Percentiles rank a stretch among this genome's conserved stretches.
phyloP scores from a whole-genome alignment of 2,113 vertebrate species.

The Hyperoodon ampullatus region DNA sequence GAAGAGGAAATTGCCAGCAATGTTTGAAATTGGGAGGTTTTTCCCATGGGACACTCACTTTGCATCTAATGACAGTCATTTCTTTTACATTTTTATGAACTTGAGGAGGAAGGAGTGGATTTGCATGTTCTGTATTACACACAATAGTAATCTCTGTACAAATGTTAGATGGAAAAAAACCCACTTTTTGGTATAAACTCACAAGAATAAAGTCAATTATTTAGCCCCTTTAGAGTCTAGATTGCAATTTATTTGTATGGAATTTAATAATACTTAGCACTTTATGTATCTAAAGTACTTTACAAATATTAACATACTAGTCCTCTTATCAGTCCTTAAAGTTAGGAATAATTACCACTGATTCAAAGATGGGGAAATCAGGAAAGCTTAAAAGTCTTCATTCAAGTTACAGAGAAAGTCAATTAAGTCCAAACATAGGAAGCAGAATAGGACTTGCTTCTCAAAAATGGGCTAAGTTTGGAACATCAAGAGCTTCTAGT shows the following conservation, averaged over 20 bases:
- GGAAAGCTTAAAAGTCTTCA: slow-evolving; percentile 67
- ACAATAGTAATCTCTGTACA: slow-evolving; percentile 54
- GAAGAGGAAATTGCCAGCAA: slow-evolving; percentile 16
- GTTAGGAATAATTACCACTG: slow-evolving; percentile 66
- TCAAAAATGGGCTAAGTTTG: slow-evolving; percentile 34
- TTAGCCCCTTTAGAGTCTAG: slow-evolving; percentile 59
- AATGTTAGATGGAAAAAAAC: slow-evolving; percentile 44
- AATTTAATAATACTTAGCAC: slow-evolving; percentile 69
- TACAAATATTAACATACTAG: slow-evolving; percentile 77
- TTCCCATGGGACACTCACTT: not conserved
- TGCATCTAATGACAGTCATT: slow-evolving; percentile 54
- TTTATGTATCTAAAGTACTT: slow-evolving; percentile 64
- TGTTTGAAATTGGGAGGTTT: not conserved
- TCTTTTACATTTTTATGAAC: slow-evolving; percentile 55
- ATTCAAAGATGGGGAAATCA: slow-evolving; percentile 56
- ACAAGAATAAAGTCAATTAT: slow-evolving; percentile 68
- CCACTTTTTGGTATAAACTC: slow-evolving; percentile 47
- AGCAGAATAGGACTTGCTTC: not conserved
- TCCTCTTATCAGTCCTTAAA: slow-evolving; percentile 67
- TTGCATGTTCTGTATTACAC: slow-evolving; percentile 44
- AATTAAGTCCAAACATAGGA: slow-evolving; percentile 6
- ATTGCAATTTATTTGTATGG: slow-evolving; percentile 71
- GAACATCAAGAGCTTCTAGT: slow-evolving; percentile 26
- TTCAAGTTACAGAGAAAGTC: slow-evolving; percentile 41
- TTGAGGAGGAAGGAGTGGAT: slow-evolving; percentile 30